Conservation (phyloP, 2,113 vertebrate genomes). For the Stomatorhinus ivindoensis region DNA sequence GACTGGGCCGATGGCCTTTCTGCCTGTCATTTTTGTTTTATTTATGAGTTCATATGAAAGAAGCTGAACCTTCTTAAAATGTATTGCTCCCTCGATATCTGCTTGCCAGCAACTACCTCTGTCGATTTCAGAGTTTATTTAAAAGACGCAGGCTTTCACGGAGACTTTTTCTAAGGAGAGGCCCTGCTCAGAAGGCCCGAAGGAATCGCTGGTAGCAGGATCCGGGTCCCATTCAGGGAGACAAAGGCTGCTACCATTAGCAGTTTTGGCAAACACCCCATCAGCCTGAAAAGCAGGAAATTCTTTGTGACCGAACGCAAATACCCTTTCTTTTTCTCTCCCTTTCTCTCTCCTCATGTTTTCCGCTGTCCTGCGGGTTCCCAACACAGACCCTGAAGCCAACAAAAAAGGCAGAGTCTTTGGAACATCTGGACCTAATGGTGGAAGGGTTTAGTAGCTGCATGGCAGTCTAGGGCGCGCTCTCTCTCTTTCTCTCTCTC, state of each 20-base stretch:
- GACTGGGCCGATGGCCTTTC: not conserved
- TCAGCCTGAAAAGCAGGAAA: not conserved
- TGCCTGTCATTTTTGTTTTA: not conserved
- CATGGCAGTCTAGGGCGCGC: not conserved
- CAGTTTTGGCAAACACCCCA: not conserved
- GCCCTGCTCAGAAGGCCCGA: not conserved
- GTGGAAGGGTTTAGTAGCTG: conserved; percentile 38
- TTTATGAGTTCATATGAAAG: not conserved
- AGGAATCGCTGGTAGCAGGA: not conserved
- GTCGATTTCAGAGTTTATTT: not conserved
- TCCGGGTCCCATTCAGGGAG: not conserved
- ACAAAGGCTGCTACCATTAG: not conserved
- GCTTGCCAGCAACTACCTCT: not conserved
- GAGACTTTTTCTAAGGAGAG: not conserved
- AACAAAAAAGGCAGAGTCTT: conserved; percentile 37
- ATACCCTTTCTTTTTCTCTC: conserved; percentile 30
- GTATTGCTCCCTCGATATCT: not conserved
- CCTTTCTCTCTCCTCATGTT: not conserved
- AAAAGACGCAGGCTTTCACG: not conserved
- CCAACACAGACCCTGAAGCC: conserved; percentile 35
- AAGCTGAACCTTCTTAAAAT: not conserved
- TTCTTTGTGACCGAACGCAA: not conserved
- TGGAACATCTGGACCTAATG: conserved; percentile 57
- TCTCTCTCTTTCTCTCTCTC: not conserved
- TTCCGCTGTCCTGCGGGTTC: conserved; percentile 34